Conservation (phyloP, 2,113 vertebrate genomes). For the Sciurus niger region DNA sequence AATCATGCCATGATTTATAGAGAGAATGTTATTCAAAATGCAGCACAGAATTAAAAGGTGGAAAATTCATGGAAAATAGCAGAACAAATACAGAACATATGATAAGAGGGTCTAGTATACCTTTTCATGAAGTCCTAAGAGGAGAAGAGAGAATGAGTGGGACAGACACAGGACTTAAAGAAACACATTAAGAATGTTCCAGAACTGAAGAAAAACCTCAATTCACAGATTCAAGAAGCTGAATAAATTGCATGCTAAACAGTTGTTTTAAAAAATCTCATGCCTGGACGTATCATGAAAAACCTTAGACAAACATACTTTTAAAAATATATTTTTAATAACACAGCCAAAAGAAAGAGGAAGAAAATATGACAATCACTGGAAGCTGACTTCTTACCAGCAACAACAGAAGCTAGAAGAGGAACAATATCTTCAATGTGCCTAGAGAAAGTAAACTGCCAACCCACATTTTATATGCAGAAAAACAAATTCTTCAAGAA, state of each 20-base stretch:
- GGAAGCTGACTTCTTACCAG: background rate
- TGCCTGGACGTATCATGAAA: background rate
- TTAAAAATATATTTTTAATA: background rate
- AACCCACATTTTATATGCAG: background rate
- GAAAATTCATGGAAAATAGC: background rate
- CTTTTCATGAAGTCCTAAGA: background rate
- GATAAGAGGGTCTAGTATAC: background rate
- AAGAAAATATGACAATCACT: background rate
- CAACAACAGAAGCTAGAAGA: slow-evolving; percentile 34
- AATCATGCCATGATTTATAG: background rate
- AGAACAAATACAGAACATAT: background rate
- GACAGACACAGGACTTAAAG: background rate
- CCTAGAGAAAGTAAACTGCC: background rate
- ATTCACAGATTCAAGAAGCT: background rate
- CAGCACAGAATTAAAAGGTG: background rate
- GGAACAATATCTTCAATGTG: background rate
- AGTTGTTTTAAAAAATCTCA: background rate
- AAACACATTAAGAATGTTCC: background rate
- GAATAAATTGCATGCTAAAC: background rate
- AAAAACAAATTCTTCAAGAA: background rate
- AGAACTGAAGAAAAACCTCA: background rate
- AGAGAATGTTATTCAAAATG: background rate
- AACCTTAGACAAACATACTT: background rate
- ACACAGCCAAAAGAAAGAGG: background rate
- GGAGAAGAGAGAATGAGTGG: background rate